Conservation (phyloP, 2,888 invertebrate species). For the Elysia crispata region DNA sequence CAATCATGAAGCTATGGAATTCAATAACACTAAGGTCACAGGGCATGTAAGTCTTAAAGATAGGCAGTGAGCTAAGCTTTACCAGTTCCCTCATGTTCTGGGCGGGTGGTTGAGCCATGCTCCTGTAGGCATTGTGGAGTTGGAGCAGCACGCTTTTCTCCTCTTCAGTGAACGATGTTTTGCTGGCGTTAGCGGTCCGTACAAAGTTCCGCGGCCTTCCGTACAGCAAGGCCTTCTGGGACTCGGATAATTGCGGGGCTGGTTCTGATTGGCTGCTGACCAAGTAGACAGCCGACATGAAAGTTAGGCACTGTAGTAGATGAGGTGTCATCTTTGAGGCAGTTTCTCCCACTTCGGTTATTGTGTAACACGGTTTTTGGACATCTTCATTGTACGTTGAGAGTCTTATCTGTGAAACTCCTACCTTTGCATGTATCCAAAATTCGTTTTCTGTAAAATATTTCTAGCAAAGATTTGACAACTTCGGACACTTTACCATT, state of each 20-base stretch:
- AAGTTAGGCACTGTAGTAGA: background rate
- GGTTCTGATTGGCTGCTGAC: no score
- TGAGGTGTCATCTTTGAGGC: background rate
- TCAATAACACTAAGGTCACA: no score
- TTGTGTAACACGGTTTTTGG: no score
- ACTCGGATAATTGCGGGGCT: background rate
- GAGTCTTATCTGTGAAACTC: no score
- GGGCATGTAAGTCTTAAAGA: no score
- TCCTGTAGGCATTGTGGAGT: conserved; percentile 35
- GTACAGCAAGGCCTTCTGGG: background rate
- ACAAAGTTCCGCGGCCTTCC: background rate
- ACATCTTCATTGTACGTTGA: no score
- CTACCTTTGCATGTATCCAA: no score
- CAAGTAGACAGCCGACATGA: background rate
- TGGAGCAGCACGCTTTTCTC: conserved; percentile 20
- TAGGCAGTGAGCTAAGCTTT: background rate
- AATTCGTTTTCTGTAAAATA: no score
- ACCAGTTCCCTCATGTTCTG: conserved; percentile 34
- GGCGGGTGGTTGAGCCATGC: conserved; percentile 13
- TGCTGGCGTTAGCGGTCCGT: background rate
- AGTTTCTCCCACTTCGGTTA: no score
- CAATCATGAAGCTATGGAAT: no score
- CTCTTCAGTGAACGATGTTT: conserved; percentile 25
- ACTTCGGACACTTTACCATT: no score
- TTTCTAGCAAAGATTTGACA: no score